These are phyloP conservation scores for Cheirogaleus medius DNA, from an alignment of 2,113 vertebrate genomes.

Conservation along the genomic window DNA sequence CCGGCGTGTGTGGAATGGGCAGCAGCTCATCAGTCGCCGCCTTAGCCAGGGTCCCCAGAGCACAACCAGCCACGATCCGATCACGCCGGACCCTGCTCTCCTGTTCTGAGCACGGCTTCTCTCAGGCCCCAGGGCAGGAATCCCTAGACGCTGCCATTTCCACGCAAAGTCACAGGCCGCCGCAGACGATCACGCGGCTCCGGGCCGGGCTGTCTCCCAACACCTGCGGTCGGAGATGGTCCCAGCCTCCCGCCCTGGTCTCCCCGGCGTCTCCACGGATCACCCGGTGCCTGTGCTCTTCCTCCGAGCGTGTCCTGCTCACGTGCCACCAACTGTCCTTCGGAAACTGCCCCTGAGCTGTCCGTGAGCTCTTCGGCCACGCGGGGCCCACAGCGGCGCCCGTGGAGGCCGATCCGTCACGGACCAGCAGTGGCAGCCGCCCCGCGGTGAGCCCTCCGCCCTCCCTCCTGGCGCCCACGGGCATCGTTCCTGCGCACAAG, in stretches of 20 bases:
- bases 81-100: background rate
- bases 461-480: background rate
- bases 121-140: background rate
- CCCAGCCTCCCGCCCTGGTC: background rate
- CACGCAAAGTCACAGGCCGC: background rate
- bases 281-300: background rate
- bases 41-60: background rate
- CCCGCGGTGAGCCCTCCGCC: background rate
- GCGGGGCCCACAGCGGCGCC: background rate
- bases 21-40: background rate
- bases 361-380: background rate
- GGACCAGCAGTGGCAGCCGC: too few species aligned
- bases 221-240: background rate
- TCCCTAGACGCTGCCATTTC: background rate
- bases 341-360: background rate
- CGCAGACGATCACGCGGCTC: background rate
- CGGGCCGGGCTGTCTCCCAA: background rate
- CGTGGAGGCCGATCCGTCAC: background rate
- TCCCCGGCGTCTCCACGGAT: background rate
- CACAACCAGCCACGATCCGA: accelerated
- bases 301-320: background rate
- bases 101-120: background rate
- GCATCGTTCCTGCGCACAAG: background rate
- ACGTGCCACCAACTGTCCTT: too few species aligned
- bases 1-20: background rate